phyloP scores from a whole-genome alignment of 2,797 vertebrate genomes.

The Alectoris magna region DNA sequence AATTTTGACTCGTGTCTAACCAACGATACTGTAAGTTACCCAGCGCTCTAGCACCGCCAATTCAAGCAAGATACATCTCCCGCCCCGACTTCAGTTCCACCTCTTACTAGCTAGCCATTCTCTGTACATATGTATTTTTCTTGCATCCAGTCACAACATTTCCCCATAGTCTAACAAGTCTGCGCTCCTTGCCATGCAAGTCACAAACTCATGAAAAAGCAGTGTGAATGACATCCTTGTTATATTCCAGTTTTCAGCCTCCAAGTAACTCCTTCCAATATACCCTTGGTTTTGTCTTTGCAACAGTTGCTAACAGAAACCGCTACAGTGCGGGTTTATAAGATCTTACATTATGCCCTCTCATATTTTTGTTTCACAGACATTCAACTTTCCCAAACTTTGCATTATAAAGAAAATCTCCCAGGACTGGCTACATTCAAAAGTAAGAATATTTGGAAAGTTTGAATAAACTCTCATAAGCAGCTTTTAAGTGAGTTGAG shows the following conservation, averaged over 20 bases:
- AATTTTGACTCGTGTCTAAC: background rate
- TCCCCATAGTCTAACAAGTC: background rate
- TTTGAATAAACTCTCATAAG: conserved; percentile 27
- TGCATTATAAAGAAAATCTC: conserved; percentile 9
- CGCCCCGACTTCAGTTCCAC: background rate
- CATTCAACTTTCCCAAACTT: background rate
- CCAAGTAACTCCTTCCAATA: background rate
- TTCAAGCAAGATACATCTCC: background rate
- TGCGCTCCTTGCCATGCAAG: background rate
- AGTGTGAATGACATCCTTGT: accelerated
- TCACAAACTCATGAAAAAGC: background rate
- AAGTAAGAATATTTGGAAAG: conserved; percentile 50
- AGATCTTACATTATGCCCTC: background rate
- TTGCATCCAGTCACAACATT: background rate
- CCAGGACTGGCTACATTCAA: conserved; percentile 39
- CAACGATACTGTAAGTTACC: background rate
- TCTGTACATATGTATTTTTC: background rate
- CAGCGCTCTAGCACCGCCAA: background rate
- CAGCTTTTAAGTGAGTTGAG: background rate
- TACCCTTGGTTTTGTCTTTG: background rate
- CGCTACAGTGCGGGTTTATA: background rate
- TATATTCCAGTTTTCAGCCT: background rate
- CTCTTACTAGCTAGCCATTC: background rate
- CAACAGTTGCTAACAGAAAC: background rate
- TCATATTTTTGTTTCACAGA: background rate